Conservation (phyloP, 2,888 invertebrate species). For the Baccha elongata region DNA sequence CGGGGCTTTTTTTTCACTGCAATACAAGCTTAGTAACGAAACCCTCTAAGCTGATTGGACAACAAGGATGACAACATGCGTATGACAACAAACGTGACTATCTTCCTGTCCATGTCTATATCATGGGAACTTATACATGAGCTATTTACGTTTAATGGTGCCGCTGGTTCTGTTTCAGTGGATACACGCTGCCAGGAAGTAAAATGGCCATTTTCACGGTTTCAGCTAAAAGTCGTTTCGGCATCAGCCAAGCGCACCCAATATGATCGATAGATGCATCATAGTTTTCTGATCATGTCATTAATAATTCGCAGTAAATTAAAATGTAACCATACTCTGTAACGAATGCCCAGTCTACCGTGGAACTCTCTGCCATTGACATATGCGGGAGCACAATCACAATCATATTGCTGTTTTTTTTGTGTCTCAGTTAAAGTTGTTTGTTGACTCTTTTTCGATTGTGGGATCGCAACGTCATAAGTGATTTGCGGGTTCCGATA, state of each 20-base stretch:
- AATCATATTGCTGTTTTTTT: conserved; percentile 60
- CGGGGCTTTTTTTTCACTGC: not conserved
- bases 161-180: conserved; percentile 27
- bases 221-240: conserved; percentile 50
- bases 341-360: not conserved
- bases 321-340: conserved; percentile 33
- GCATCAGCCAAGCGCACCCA: conserved; percentile 24
- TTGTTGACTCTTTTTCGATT: conserved; percentile 37
- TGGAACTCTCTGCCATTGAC: not conserved
- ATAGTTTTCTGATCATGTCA: conserved; percentile 66
- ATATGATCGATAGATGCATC: conserved; percentile 67
- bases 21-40: conserved; percentile 19
- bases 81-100: conserved; percentile 13
- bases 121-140: not conserved
- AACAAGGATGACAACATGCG: conserved; percentile 54
- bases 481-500: conserved; percentile 47
- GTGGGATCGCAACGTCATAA: conserved; percentile 50
- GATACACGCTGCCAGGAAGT: conserved; percentile 42
- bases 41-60: conserved; percentile 62
- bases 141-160: conserved; percentile 28
- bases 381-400: conserved; percentile 45
- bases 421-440: conserved; percentile 50
- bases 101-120: not conserved
- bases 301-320: conserved; percentile 65
- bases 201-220: conserved; percentile 57